phyloP scores from a whole-genome alignment of 2,113 vertebrate genomes.

The Ameiurus melas region DNA sequence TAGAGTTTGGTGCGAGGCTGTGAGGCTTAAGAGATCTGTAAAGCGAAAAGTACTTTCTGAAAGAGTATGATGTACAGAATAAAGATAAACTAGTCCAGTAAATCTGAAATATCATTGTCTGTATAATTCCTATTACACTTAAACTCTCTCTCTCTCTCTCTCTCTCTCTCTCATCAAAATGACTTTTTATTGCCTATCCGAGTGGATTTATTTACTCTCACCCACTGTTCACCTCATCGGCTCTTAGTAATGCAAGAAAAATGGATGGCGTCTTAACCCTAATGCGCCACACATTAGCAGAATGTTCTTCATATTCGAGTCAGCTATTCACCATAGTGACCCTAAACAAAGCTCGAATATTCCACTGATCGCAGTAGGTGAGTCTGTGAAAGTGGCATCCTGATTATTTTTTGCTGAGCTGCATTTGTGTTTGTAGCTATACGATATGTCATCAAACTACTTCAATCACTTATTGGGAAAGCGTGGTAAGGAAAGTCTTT shows the following conservation, averaged over 20 bases:
- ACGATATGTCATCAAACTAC: too few relatives aligned
- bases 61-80: not conserved
- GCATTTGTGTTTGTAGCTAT: constrained; percentile 2
- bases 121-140: not conserved
- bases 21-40: not conserved
- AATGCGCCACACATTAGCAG: not conserved
- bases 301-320: not conserved
- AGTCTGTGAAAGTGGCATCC: not conserved
- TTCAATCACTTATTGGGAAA: not conserved
- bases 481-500: not conserved
- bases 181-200: constrained; percentile 34
- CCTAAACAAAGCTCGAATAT: not conserved
- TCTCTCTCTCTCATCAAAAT: not conserved
- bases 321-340: not conserved
- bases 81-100: not conserved
- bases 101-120: not conserved
- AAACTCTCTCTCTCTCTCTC: not conserved
- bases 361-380: not conserved
- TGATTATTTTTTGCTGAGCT: not conserved
- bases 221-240: constrained; percentile 21
- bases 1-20: not conserved
- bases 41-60: not conserved
- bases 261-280: not conserved
- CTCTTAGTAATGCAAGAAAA: constrained; percentile 15
- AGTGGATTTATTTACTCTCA: constrained; percentile 30